phyloP scores from a whole-genome alignment of 2,113 vertebrate genomes.

The Pygoscelis antarcticus region DNA sequence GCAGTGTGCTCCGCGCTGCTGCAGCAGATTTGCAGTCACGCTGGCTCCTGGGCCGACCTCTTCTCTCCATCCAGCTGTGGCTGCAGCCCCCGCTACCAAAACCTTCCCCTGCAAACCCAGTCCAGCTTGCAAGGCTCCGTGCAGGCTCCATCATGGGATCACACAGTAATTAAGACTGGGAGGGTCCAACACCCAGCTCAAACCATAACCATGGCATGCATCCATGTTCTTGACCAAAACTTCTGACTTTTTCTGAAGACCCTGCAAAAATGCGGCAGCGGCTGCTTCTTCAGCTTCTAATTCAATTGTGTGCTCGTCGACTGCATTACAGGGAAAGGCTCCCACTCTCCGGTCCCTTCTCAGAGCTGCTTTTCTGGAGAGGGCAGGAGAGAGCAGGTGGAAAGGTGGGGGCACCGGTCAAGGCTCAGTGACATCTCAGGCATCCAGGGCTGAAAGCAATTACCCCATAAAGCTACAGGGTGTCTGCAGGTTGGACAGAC shows the following conservation, averaged over 20 bases:
- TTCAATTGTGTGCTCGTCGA: accelerated
- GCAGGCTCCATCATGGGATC: not conserved
- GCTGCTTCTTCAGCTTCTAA: not conserved
- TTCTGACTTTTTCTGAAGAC: not conserved
- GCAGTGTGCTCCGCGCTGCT: accelerated
- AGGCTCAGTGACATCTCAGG: accelerated
- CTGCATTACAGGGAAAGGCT: not conserved
- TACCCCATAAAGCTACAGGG: accelerated
- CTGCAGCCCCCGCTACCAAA: accelerated
- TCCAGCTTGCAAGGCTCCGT: accelerated
- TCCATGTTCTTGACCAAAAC: too few relatives aligned
- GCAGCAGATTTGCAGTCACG: accelerated
- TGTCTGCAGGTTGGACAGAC: not conserved
- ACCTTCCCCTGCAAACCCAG: not conserved
- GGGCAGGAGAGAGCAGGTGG: not conserved
- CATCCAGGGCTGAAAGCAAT: not conserved
- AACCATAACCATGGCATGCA: accelerated
- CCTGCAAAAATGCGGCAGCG: accelerated
- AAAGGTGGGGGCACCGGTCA: accelerated
- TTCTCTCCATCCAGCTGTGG: not conserved
- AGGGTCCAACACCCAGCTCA: not conserved
- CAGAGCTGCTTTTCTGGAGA: not conserved
- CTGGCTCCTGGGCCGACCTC: not conserved
- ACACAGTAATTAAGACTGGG: accelerated
- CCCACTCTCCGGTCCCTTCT: not conserved